These are phyloP conservation scores for Opisthograptis luteolata DNA, from an alignment of 2,888 invertebrate species.

Conservation along the genomic window DNA sequence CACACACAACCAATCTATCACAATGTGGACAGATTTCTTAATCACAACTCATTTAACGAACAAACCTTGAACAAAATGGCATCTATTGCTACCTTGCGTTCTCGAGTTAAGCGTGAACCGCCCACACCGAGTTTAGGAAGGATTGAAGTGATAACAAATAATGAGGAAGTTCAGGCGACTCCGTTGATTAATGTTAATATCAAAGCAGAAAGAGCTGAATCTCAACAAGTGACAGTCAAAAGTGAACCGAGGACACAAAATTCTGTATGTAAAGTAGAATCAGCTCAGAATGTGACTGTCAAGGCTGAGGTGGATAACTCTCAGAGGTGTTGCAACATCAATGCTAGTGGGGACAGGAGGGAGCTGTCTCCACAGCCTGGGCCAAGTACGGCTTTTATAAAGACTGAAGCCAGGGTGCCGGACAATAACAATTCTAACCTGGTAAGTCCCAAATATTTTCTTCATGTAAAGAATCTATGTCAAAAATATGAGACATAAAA, in stretches of 20 bases:
- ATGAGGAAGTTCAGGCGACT: conserved; percentile 11
- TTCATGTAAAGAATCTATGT: too few species aligned
- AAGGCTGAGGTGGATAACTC: conserved; percentile 53
- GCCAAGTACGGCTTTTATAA: conserved; percentile 57
- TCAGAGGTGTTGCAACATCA: conserved; percentile 47
- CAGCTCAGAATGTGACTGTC: conserved; percentile 49
- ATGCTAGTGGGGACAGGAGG: conserved; percentile 56
- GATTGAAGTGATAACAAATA: conserved; percentile 58
- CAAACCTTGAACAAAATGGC: conserved; percentile 38
- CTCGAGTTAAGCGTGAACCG: conserved; percentile 62
- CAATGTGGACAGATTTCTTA: conserved; percentile 19
- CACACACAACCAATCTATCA: conserved; percentile 27
- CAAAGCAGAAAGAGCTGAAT: conserved; percentile 9
- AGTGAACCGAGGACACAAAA: conserved; percentile 45
- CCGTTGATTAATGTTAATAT: conserved; percentile 9
- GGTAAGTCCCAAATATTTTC: conserved; percentile 36
- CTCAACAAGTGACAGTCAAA: conserved; percentile 45
- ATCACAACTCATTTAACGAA: conserved; percentile 38
- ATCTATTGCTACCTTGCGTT: conserved; percentile 10
- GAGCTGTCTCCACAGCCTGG: conserved; percentile 69
- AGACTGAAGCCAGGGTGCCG: conserved; percentile 36
- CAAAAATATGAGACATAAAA: too few species aligned
- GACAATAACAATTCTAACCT: conserved; percentile 41
- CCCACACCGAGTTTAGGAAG: too few species aligned
- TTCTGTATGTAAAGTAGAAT: conserved; percentile 31